Percentiles rank a stretch among this genome's conserved stretches.
phyloP scores from a whole-genome alignment of 2,113 vertebrate genomes.

The Tragelaphus imberbis region DNA sequence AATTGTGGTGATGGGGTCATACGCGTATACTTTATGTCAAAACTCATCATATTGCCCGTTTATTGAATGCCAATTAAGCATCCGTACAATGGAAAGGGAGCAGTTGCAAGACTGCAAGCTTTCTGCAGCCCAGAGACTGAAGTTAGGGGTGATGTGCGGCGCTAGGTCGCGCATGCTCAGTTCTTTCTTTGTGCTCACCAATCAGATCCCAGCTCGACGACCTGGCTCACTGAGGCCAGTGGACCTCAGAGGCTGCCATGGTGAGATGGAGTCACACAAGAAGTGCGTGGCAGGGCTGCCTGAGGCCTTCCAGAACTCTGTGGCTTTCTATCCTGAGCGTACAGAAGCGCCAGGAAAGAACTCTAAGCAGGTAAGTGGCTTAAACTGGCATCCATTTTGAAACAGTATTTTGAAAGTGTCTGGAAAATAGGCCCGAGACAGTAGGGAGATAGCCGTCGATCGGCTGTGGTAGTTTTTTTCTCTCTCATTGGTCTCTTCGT shows the following conservation, averaged over 20 bases:
- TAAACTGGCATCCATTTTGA: neutral
- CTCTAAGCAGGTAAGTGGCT: neutral
- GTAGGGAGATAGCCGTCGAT: neutral
- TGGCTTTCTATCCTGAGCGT: neutral
- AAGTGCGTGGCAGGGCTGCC: fast-evolving
- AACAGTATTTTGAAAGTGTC: neutral
- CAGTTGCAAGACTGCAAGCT: neutral
- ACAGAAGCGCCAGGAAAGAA: neutral
- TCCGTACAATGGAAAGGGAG: neutral
- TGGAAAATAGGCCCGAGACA: neutral
- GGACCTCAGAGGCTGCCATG: fast-evolving
- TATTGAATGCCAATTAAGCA: neutral
- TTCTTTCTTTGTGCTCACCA: neutral
- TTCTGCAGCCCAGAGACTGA: fast-evolving
- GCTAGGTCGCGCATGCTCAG: neutral
- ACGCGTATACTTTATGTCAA: neutral
- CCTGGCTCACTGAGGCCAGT: fast-evolving
- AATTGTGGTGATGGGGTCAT: neutral
- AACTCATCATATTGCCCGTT: neutral
- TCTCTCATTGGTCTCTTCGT: neutral
- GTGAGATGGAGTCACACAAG: fast-evolving
- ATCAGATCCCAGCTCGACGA: neutral
- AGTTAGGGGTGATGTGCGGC: fast-evolving
- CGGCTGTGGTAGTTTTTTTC: neutral
- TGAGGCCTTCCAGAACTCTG: fast-evolving